A percentile compares a stretch with the other conserved stretches of the same genome.
Evolutionary conservation across 2,888 invertebrate species (phyloP).

Genomic region (Bellardia pandia): DNA sequence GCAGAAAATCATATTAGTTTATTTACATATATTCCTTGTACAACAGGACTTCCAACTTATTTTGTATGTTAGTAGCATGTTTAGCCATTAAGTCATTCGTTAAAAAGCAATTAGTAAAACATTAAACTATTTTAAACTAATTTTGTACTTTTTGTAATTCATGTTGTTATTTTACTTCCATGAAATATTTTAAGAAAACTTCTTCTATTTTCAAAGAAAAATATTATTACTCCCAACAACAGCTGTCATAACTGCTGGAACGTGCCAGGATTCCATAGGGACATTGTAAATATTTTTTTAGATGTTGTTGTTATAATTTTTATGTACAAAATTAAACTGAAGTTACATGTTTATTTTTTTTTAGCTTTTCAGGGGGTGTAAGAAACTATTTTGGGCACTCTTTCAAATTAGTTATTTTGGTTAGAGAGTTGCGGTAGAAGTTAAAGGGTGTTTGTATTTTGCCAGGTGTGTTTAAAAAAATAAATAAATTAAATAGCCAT

Average conservation of each 20-base stretch:
- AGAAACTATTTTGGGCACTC: background rate
- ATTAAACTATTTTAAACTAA: background rate
- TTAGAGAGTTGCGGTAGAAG: background rate
- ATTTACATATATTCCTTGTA: too few relatives aligned
- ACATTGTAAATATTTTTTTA: conserved; percentile 12
- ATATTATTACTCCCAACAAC: conserved; percentile 15
- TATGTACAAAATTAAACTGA: background rate
- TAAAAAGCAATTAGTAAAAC: conserved; percentile 52
- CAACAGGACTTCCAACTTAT: background rate
- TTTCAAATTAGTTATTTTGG: background rate
- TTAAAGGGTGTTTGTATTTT: background rate
- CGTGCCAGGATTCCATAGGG: conserved; percentile 48
- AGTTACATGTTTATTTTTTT: conserved; percentile 36
- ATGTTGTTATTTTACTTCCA: background rate
- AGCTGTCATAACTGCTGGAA: conserved; percentile 59
- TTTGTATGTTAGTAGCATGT: background rate
- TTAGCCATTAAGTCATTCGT: conserved; percentile 38
- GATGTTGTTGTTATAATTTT: conserved; percentile 9
- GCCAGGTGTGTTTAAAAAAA: too few relatives aligned
- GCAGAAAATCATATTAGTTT: background rate
- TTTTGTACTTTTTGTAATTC: conserved; percentile 3
- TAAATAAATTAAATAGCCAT: too few relatives aligned
- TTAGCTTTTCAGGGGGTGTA: conserved; percentile 2
- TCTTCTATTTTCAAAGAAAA: conserved; percentile 52
- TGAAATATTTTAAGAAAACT: conserved; percentile 21